Evolutionary conservation across 2,113 vertebrate species (phyloP).

Genomic region (Istiophorus platypterus): DNA sequence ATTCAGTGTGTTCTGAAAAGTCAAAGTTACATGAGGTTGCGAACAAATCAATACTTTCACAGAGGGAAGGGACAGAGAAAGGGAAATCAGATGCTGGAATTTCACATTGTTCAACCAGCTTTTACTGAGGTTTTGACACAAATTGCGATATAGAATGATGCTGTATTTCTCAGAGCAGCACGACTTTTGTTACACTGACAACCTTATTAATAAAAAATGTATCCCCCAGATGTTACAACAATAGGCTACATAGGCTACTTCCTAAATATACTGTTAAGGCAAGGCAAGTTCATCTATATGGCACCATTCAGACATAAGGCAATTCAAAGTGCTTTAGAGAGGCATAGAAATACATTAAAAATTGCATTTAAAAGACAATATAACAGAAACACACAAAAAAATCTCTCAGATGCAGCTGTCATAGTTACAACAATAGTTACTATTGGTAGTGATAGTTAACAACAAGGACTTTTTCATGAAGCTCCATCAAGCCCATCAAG

Average conservation of each 20-base stretch:
- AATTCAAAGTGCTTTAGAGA: neutral
- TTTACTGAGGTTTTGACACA: slow-evolving; percentile 26
- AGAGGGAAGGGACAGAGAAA: slow-evolving; percentile 16
- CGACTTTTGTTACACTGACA: too few relatives aligned
- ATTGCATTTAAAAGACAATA: neutral
- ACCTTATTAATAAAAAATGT: too few relatives aligned
- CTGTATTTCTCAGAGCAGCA: slow-evolving; percentile 36
- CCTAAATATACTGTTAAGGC: too few relatives aligned
- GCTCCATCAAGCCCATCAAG: slow-evolving; percentile 74
- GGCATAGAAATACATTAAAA: neutral
- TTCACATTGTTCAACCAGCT: neutral
- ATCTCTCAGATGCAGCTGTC: slow-evolving; percentile 60
- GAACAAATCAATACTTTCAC: slow-evolving; percentile 27
- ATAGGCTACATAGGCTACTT: too few relatives aligned
- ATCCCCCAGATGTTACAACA: too few relatives aligned
- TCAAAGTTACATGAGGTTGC: slow-evolving; percentile 45
- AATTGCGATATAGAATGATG: slow-evolving; percentile 11
- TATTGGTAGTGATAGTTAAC: slow-evolving; percentile 65
- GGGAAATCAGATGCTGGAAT: neutral
- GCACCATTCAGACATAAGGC: neutral
- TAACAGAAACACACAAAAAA: slow-evolving; percentile 20
- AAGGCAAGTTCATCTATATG: neutral
- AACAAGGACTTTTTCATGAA: slow-evolving; percentile 79
- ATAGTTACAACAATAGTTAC: slow-evolving; percentile 60
- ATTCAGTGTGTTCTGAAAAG: slow-evolving; percentile 45